Evolutionary conservation across 2,888 invertebrate genomes (phyloP), one percentile per base, ranked within the genome.

Genomic region (Ophioninae sp.): DNA sequence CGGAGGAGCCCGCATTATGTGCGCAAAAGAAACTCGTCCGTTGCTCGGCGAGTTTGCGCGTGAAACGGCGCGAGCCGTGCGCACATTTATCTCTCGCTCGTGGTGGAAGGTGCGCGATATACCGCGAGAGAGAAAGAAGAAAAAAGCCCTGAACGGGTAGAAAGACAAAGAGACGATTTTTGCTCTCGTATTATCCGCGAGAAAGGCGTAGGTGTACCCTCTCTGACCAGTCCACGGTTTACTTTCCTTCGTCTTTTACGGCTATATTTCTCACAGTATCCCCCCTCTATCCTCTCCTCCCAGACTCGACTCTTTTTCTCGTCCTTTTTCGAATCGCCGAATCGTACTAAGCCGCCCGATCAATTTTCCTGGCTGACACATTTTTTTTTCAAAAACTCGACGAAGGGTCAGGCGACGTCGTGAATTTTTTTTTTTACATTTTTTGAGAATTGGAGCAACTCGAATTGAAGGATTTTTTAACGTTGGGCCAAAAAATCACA

Each of bases 81-180:
- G 87, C 88, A 87, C 88, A 87, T 87, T 67, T 90, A 89, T 89
- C 90, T 90, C 86, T 22, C 20, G 63, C 58, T 9, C n/a, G n/a
- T 22, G 79, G 85, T 87, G 81, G 87, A 88, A 89, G 88, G 90
- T 87, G 51, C 17, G 90, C 87, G 88, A 90, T 89, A 90, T 89
- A 89, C 87, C 83, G 88, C 82, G 82, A 87, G 72, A 81, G 81
- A 73, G 73, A 64, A 71, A 71, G 69, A 23, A n/a, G 56, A 20
- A 30, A n/a, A 23, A 7, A 58, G 37, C 13, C 7, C 3, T 39
- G 22, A 58, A 58, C 20, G 39, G 56, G 39, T 56, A 58, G 58
- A 41, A 23, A 59, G 68, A 41, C 58, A 68, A 44, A 61, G 59
- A 23, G 8, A 68, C 59, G 30, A 37, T 23, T 37, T 17, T 37